Base-by-base conservation (phyloP, 2,113 vertebrate genomes). In the Fukomys damarensis region DNA sequence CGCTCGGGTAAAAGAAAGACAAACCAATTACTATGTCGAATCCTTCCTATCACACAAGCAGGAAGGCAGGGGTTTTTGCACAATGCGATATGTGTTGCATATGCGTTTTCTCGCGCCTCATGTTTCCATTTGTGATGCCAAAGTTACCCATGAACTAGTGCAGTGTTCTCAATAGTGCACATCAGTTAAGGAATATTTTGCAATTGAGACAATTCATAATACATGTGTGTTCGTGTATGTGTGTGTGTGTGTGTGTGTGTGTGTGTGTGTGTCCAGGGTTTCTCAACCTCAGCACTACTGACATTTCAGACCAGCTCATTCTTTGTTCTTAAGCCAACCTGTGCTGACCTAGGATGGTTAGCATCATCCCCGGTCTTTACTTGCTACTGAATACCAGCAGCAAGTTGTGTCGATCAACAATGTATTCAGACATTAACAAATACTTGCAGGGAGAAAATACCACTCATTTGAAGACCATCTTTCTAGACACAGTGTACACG, bases 1-100 rank as follows among this genome's bases (percentile, higher is more conserved):
- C 2, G 0, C 86, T 86, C 32, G 16, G 43, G 76, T 58, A 43
- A 86, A 89, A 95, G 74, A 93, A 72, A 77, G 38, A 76, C 6
- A 87, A 66, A 65, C 82, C n/a, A 52, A 89, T 95, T 80, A 92
- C 49, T 80, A 54, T 61, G 77, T 68, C 61, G 87, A 41, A 41
- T 58, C 49, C 56, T 86, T 90, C 80, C 66, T 79, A 86, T 76
- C 13, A 24, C 38, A 14, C 4, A 65, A 26, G 58, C 68, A 63
- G 35, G 70, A 59, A 61, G 4, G 58, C 85, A 20, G 32, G 7
- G 43, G 82, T 70, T 66, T 86, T 77, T 59, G 41, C 52, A 35
- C 49, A 77, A 91, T 13, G 38, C 49, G 20, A 7, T 58, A 35
- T 7, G 58, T 20, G 19, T 35, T 0, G 0, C 49, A 65, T 32